Evolutionary conservation across 2,797 vertebrate genomes (phyloP), one percentile per base, ranked within the genome.

Genomic region (Neomorphus geoffroyi): DNA sequence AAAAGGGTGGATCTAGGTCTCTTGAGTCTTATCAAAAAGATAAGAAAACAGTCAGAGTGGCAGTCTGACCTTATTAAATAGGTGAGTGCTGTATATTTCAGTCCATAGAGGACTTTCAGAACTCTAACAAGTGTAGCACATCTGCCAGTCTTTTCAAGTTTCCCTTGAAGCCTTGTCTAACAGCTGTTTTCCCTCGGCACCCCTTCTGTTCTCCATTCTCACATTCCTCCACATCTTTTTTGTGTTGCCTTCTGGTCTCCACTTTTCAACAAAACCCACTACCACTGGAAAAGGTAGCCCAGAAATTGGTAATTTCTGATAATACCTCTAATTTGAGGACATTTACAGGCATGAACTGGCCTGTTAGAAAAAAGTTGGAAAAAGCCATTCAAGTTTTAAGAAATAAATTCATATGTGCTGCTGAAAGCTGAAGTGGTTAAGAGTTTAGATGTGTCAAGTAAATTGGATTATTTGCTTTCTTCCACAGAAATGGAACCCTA

Each of bases 91-190:
- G 35, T n/a, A 45, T 50, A 69, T 58, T 88, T 80, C 64, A 80
- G 50, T 83, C 82, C 54, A 56, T 4, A 1, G 66, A 88, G 70
- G 58, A 37, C 35, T 88, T 94, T 90, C 73, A 83, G 80, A 74
- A 71, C 78, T 80, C 61, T 91, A 65, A 77, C 50, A 92, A 71
- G 57, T 58, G 62, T 70, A 86, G 48, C 80, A 90, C 93, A 86
- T 94, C 92, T 96, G 90, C 35, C 85, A 94, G 58, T 86, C 90
- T 93, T 92, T 91, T 84, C 70, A 75, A 81, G 58, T 80, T 92
- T 86, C 46, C 71, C 53, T 83, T 69, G 54, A 86, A 91, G 66
- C 26, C 35, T 75, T 3, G 0, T 46, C 57, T 48, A 80, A 37
- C 93, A 90, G 82, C 77, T 94, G 88, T 80, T 96, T 90, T 95